Percentiles rank a stretch among this genome's conserved stretches.
Conservation (phyloP, 2,888 invertebrate genomes). For the Tenodera sinensis region DNA sequence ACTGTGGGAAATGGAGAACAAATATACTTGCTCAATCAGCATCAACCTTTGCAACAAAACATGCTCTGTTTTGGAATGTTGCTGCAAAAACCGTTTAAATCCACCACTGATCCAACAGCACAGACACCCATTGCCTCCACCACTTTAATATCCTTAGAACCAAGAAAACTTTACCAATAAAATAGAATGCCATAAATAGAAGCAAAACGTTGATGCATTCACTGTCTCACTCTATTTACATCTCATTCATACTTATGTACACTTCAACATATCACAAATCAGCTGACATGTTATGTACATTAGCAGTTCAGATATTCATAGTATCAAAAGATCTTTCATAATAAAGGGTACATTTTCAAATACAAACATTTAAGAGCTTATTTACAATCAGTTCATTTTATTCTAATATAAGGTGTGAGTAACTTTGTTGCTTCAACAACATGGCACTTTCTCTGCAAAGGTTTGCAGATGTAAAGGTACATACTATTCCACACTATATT, state of each 20-base stretch:
- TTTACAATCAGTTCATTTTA: neutral
- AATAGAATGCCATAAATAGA: neutral
- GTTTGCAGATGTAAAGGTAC: neutral
- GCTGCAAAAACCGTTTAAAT: neutral
- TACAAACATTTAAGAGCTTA: neutral
- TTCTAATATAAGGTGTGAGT: neutral
- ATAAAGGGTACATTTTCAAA: neutral
- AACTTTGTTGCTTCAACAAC: neutral
- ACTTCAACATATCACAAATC: neutral
- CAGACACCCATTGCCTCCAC: neutral
- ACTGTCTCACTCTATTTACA: conserved; percentile 1
- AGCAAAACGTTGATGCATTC: neutral
- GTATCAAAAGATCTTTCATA: neutral
- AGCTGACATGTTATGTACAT: neutral
- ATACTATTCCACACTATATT: neutral
- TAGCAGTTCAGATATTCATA: neutral
- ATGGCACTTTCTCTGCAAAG: conserved; percentile 8
- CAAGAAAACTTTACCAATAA: conserved; percentile 8
- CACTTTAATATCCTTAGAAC: neutral
- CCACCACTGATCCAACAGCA: neutral
- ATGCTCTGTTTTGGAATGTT: neutral
- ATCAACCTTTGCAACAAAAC: neutral
- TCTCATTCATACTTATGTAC: conserved; percentile 10
- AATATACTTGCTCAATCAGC: neutral
- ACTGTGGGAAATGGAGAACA: neutral